Conservation (phyloP, 2,113 vertebrate genomes). For the Aegithalos caudatus region DNA sequence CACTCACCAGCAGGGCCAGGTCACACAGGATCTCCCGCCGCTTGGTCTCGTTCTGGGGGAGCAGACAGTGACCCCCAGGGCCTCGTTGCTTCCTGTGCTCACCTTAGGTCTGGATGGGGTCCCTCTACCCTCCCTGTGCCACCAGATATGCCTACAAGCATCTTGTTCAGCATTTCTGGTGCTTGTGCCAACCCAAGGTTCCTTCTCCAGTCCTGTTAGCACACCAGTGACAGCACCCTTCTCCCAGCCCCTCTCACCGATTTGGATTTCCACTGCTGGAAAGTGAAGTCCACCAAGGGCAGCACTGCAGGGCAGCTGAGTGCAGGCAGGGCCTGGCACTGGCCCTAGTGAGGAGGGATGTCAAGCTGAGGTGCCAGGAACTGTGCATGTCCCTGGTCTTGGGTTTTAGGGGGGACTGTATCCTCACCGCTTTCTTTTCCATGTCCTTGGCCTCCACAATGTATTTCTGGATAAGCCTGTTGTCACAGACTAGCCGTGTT, state of each 20-base stretch:
- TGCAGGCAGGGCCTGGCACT: conserved; percentile 53
- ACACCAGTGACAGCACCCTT: not conserved
- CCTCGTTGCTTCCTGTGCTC: not conserved
- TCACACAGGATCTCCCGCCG: conserved; percentile 66
- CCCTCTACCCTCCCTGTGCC: not conserved
- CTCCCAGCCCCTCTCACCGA: conserved; percentile 67
- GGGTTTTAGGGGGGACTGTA: not conserved
- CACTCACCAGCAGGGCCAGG: conserved; percentile 51
- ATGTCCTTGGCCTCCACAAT: conserved; percentile 48
- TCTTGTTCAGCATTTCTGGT: not conserved
- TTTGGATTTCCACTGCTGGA: conserved; percentile 74
- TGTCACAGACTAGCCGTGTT: conserved; percentile 44
- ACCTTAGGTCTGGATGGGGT: not conserved
- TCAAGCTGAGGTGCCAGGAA: not conserved
- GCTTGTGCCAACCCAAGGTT: not conserved
- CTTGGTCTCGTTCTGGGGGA: conserved; percentile 67
- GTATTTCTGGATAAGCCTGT: conserved; percentile 63
- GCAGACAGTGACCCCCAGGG: not conserved
- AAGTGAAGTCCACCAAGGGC: conserved; percentile 74
- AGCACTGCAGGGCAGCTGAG: conserved; percentile 56
- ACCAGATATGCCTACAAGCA: not conserved
- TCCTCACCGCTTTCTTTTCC: conserved; percentile 56
- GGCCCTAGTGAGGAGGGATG: conserved; percentile 47
- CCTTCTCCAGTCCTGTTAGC: not conserved
- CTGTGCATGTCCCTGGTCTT: not conserved